phyloP scores from a whole-genome alignment of 2,113 vertebrate species.

The Hydropotes inermis region DNA sequence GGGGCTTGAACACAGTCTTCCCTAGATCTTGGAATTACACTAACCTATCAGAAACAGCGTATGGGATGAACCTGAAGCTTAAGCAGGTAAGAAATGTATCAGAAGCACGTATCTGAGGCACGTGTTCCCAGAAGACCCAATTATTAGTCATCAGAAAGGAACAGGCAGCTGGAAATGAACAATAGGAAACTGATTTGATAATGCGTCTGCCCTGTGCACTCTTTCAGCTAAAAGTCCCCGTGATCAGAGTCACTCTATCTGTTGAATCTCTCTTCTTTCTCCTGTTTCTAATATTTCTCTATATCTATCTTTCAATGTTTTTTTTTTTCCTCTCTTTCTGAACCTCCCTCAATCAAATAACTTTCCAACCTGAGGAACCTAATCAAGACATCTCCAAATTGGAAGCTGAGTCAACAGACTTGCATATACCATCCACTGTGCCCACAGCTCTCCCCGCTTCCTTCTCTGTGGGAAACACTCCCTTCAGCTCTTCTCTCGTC shows the following conservation, averaged over 20 bases:
- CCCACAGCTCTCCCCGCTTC: rapidly evolving
- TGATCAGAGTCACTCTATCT: background rate
- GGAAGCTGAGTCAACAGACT: background rate
- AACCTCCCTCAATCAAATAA: background rate
- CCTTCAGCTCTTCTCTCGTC: background rate
- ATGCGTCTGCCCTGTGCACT: background rate
- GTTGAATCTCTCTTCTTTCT: background rate
- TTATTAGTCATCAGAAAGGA: background rate
- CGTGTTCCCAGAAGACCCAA: background rate
- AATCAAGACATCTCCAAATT: background rate
- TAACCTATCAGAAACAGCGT: background rate
- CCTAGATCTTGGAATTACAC: background rate
- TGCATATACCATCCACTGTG: background rate
- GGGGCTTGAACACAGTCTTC: background rate
- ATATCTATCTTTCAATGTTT: background rate
- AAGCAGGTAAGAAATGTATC: background rate
- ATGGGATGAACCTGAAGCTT: background rate
- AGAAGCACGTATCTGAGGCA: background rate
- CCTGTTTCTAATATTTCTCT: background rate
- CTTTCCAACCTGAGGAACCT: background rate
- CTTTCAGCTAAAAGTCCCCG: background rate
- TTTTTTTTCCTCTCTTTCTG: background rate
- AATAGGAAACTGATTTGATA: background rate
- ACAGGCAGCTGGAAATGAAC: background rate
- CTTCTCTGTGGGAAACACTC: background rate